A percentile compares a stretch with the other conserved stretches of the same genome.
Evolutionary conservation across 2,113 vertebrate species (phyloP).

Genomic region (Echinops telfairi): DNA sequence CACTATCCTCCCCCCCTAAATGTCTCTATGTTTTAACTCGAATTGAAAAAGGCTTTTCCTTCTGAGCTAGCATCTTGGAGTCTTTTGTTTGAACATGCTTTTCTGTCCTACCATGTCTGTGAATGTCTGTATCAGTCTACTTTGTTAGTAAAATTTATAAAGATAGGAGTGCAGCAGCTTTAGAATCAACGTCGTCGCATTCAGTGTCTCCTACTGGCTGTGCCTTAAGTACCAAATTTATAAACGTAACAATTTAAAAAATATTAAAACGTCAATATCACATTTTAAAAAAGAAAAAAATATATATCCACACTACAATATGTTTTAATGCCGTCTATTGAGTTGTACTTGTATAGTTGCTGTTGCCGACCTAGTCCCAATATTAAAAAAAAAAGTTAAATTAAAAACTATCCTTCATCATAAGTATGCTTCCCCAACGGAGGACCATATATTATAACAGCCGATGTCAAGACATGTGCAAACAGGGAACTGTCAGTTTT

Average conservation of each 20-base stretch:
- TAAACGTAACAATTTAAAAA: conserved; percentile 93
- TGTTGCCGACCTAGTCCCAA: conserved; percentile 91
- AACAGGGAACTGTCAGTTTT: conserved; percentile 97
- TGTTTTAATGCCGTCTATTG: conserved; percentile 91
- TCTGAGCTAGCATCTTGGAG: conserved; percentile 83
- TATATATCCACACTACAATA: conserved; percentile 92
- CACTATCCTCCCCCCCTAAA: conserved; percentile 78
- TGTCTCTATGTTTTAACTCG: conserved; percentile 64
- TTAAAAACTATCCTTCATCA: conserved; percentile 97
- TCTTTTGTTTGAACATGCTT: conserved; percentile 87
- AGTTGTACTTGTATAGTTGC: conserved; percentile 90
- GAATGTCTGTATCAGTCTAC: conserved; percentile 90
- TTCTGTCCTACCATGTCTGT: conserved; percentile 86
- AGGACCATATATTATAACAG: conserved; percentile 95
- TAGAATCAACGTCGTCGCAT: conserved; percentile 93
- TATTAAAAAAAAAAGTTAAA: conserved; percentile 92
- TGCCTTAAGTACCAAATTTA: conserved; percentile 96
- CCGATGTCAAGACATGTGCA: conserved; percentile 97
- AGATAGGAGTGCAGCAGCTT: conserved; percentile 94
- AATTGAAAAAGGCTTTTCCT: conserved; percentile 82
- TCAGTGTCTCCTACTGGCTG: conserved; percentile 97
- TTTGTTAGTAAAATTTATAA: conserved; percentile 91
- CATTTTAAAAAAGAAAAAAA: conserved; percentile 93
- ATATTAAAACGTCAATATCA: conserved; percentile 93
- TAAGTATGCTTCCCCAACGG: conserved; percentile 92